A percentile compares a stretch with the other conserved stretches of the same genome.
Conservation (phyloP, 1,140 invertebrate species). For the Bradynema listronoti region DNA sequence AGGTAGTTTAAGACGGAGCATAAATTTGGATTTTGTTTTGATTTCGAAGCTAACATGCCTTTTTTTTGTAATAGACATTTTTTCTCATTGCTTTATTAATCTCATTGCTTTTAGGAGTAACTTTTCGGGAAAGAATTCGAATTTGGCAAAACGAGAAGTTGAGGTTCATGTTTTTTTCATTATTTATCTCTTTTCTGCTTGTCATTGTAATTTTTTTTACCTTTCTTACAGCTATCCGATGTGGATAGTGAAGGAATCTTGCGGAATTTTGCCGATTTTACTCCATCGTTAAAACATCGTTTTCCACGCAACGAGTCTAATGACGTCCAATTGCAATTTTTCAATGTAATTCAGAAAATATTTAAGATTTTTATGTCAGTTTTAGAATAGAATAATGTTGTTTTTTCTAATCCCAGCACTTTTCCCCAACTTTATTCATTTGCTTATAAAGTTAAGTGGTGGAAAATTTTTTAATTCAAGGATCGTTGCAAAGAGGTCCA, state of each 20-base stretch:
- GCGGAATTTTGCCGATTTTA: neutral
- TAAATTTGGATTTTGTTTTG: neutral
- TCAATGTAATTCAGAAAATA: neutral
- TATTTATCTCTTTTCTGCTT: no score
- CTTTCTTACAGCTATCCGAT: no score
- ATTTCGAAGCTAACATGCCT: neutral
- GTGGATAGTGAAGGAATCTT: neutral
- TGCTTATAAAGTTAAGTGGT: no score
- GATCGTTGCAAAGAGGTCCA: conserved; percentile 5
- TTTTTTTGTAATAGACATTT: neutral
- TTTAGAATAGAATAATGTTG: neutral
- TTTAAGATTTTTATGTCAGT: neutral
- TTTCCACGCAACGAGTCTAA: neutral
- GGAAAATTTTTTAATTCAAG: conserved; percentile 3
- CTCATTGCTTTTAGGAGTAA: neutral
- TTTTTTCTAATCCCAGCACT: no score
- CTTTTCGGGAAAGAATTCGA: neutral
- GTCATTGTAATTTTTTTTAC: no score
- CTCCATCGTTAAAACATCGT: neutral
- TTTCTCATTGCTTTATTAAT: neutral
- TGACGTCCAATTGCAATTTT: neutral
- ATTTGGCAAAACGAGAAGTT: no score
- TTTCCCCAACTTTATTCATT: no score
- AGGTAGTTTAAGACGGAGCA: neutral
- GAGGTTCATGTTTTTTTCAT: no score